Evolutionary conservation across 2,888 invertebrate genomes (phyloP), one percentile per base, ranked within the genome.

Genomic region (Mantis religiosa): DNA sequence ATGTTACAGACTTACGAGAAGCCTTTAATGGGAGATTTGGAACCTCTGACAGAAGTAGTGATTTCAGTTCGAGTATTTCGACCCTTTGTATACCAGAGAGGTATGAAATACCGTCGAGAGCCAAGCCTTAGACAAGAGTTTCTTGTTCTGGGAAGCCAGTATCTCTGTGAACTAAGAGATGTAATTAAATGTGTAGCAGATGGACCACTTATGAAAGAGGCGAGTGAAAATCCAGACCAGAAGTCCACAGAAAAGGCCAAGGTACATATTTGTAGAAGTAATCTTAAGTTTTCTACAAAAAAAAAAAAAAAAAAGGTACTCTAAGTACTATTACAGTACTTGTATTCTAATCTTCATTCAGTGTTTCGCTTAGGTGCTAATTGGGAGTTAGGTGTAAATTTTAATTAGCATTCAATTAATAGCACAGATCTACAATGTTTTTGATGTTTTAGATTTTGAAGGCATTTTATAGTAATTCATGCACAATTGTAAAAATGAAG

Each of bases 121-220:
- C 93, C 94, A 20, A 93, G 93, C 87, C 94, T 89, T 34, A 28
- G 93, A 81, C 95, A 95, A 91, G 95, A 96, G 90, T 94, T 96
- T 90, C 92, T 95, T 20, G 94, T 96, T 0, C 93, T 96, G n/a
- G 96, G 97, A 0, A 93, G 94, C 28, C 96, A 97, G 92, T 94
- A 94, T 34, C 93, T 98, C 90, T 94, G 95, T n/a, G 95, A 95
- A 85, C 93, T 98, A 82, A 94, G 97, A 3, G 97, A 98, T 92
- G 94, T 95, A 91, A 95, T 98, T 90, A 93, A 94, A 28, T 98
- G 98, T 92, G 92, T 95, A 87, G 95, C 96, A 90, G 97, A 98
- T 92, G 91, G 92, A 30, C 91, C 92, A 9, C 91, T 93, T 15
- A 91, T 92, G n/a, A 93, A 93, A 82, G 94, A 94, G 89, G 92